Percentiles rank a stretch among this genome's conserved stretches.
Evolutionary conservation across 2,888 invertebrate species (phyloP).

Genomic region (Brenthis hecate): DNA sequence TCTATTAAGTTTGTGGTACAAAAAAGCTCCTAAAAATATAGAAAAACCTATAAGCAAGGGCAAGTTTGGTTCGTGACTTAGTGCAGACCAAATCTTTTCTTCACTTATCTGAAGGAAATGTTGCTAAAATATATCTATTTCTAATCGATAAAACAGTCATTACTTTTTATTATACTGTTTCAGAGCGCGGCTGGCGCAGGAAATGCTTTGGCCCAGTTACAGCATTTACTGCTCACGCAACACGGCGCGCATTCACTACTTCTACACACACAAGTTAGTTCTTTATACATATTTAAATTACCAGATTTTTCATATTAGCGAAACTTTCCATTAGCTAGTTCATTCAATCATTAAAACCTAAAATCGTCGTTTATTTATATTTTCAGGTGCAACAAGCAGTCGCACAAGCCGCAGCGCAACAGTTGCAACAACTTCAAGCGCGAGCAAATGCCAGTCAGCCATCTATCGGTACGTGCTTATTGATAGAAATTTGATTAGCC

Average conservation of each 20-base stretch:
- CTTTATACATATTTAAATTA: neutral
- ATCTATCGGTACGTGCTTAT: constrained; percentile 38
- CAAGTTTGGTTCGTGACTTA: too few species aligned
- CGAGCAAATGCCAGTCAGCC: constrained; percentile 57
- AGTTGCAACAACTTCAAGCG: constrained; percentile 89
- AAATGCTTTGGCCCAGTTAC: constrained; percentile 72
- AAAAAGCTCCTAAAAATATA: too few species aligned
- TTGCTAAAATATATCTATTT: too few species aligned
- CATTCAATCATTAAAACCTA: neutral
- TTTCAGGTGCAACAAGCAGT: constrained; percentile 90
- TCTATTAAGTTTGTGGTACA: too few species aligned
- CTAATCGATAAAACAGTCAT: neutral
- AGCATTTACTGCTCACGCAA: constrained; percentile 72
- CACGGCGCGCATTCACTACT: constrained; percentile 75
- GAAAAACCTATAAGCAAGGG: too few species aligned
- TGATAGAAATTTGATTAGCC: too few species aligned
- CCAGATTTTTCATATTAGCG: neutral
- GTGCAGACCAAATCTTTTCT: too few species aligned
- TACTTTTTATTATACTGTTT: constrained; percentile 1
- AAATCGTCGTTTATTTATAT: neutral
- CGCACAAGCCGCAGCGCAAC: constrained; percentile 92
- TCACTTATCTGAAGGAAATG: too few species aligned
- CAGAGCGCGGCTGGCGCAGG: constrained; percentile 71
- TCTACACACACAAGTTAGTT: constrained; percentile 69
- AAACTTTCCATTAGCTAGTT: neutral